phyloP scores from a whole-genome alignment of 2,888 invertebrate species.

The Schizotus pectinicornis region DNA sequence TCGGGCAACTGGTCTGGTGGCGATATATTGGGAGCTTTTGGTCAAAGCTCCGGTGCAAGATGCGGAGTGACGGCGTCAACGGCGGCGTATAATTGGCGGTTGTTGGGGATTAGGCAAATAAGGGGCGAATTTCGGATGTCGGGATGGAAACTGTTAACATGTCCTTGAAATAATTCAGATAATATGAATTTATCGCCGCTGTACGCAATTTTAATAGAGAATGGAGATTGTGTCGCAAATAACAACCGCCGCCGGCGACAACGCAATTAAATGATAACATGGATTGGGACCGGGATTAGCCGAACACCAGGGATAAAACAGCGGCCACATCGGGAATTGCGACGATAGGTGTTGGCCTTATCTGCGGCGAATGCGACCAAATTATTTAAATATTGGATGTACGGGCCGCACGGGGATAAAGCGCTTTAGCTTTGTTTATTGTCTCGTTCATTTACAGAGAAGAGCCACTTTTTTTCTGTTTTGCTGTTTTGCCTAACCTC shows the following conservation, averaged over 20 bases:
- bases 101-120: no score
- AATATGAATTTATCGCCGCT: slow-evolving; percentile 18
- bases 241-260: slow-evolving; percentile 25
- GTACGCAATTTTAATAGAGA: slow-evolving; percentile 18
- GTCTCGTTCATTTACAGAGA: not conserved
- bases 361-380: not conserved
- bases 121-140: no score
- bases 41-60: no score
- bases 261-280: slow-evolving; percentile 33
- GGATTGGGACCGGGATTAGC: slow-evolving; percentile 27
- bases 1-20: no score
- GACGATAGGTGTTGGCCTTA: slow-evolving; percentile 21
- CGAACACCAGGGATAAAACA: slow-evolving; percentile 25
- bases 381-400: no score
- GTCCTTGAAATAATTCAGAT: slow-evolving; percentile 12
- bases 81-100: no score
- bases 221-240: slow-evolving; percentile 26
- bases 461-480: not conserved
- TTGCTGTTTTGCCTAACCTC: no score
- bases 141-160: not conserved
- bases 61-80: no score
- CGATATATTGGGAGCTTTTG: no score
- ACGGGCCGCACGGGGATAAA: no score
- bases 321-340: slow-evolving; percentile 19
- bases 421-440: not conserved